Evolutionary conservation across 2,797 vertebrate species (phyloP).

Genomic region (Sebastes variabilis): DNA sequence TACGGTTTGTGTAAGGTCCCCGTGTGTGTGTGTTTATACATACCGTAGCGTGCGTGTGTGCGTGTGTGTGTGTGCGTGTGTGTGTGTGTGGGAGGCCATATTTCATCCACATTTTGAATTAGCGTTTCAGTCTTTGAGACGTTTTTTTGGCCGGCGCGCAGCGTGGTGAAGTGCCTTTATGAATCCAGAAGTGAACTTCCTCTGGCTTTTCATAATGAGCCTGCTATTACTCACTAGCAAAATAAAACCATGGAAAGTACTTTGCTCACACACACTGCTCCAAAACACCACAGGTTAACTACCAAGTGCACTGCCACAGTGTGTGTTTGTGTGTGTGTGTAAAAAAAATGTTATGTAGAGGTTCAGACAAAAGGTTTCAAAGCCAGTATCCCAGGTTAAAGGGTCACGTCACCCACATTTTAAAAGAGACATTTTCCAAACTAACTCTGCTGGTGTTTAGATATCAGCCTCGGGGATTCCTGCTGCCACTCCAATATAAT

Average conservation of each 20-base stretch:
- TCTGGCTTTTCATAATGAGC: constrained; percentile 75
- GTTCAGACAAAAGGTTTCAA: background rate
- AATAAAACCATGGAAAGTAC: constrained; percentile 81
- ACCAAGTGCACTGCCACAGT: constrained; percentile 13
- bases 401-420: background rate
- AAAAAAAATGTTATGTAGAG: background rate
- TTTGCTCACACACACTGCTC: constrained; percentile 46
- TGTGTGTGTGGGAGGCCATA: constrained; percentile 9
- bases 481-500: background rate
- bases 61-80: constrained; percentile 1
- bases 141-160: constrained; percentile 40
- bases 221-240: constrained; percentile 79
- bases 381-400: background rate
- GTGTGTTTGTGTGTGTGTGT: background rate
- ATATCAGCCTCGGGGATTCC: background rate
- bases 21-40: constrained; percentile 6
- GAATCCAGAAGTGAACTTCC: constrained; percentile 79
- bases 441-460: background rate
- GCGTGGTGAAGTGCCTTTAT: constrained; percentile 68
- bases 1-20: constrained; percentile 25
- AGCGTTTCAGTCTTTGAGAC: constrained; percentile 20
- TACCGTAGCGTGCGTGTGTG: background rate
- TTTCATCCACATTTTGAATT: constrained; percentile 45
- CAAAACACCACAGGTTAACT: constrained; percentile 50
- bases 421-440: background rate